Conservation (phyloP, 2,797 vertebrate genomes). For the Falco novaeseelandiae region DNA sequence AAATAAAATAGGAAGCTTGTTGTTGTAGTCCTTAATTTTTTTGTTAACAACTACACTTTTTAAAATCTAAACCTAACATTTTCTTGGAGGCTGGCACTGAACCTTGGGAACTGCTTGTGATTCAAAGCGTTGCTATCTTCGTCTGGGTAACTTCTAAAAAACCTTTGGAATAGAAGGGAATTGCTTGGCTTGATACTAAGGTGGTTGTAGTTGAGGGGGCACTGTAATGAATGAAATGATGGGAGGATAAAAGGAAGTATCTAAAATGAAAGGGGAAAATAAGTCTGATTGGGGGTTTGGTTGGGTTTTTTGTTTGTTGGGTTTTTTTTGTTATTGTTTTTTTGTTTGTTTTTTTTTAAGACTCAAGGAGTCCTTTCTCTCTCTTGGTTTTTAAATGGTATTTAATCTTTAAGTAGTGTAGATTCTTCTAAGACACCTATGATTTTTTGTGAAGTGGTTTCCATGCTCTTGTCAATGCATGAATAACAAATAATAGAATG, state of each 20-base stretch:
- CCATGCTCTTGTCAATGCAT: slow-evolving; percentile 24
- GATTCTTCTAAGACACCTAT: neutral
- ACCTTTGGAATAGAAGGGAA: neutral
- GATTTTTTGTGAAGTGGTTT: neutral
- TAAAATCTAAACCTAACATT: neutral
- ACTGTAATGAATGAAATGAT: neutral
- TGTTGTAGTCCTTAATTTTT: neutral
- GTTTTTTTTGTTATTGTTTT: too few species aligned
- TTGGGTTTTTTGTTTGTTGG: neutral
- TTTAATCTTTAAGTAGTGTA: neutral
- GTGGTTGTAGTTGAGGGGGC: neutral
- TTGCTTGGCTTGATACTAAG: neutral
- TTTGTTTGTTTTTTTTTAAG: neutral
- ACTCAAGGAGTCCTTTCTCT: neutral
- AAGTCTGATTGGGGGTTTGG: neutral
- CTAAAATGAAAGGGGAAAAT: neutral
- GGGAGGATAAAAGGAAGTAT: neutral
- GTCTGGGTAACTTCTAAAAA: neutral
- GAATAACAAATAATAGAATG: slow-evolving; percentile 61
- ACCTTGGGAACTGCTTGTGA: neutral
- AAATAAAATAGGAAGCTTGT: neutral
- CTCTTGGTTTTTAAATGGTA: neutral
- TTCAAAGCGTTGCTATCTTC: neutral
- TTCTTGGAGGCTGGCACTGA: neutral
- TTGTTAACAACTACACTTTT: neutral